Conservation (phyloP, 2,888 invertebrate species). For the Halictus quadricinctus region DNA sequence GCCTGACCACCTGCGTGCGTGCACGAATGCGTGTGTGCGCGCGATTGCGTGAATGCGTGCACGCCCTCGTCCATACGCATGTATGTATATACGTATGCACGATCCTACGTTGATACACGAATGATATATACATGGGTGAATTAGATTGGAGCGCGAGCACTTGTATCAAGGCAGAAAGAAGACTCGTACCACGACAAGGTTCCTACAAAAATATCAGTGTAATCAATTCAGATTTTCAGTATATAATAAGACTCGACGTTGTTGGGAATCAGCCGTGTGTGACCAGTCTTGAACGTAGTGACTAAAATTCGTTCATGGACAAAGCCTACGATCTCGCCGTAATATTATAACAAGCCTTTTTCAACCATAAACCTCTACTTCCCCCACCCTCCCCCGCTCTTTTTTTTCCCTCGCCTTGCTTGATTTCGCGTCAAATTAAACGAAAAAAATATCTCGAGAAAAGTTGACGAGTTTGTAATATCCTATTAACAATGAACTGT, state of each 20-base stretch:
- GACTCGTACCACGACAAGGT: conserved; percentile 75
- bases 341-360: conserved; percentile 27
- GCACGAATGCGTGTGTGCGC: neutral
- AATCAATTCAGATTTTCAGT: conserved; percentile 71
- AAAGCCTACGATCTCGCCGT: conserved; percentile 50
- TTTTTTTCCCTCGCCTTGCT: neutral
- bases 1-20: neutral
- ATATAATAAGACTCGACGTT: conserved; percentile 71
- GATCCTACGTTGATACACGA: conserved; percentile 7
- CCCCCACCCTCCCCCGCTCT: neutral
- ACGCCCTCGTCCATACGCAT: neutral
- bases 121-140: conserved; percentile 1
- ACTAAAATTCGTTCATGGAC: conserved; percentile 70
- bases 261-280: conserved; percentile 70
- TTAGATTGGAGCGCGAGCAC: conserved; percentile 20
- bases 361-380: conserved; percentile 7
- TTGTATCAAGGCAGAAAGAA: conserved; percentile 75
- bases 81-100: neutral
- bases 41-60: neutral
- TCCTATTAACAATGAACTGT: conserved; percentile 26
- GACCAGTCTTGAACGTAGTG: conserved; percentile 74
- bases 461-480: conserved; percentile 43
- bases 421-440: conserved; percentile 38
- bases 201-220: conserved; percentile 79
- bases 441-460: conserved; percentile 31